Percentiles rank a stretch among this genome's conserved stretches.
phyloP scores from a whole-genome alignment of 2,797 vertebrate genomes.

The Brachymystax lenok region DNA sequence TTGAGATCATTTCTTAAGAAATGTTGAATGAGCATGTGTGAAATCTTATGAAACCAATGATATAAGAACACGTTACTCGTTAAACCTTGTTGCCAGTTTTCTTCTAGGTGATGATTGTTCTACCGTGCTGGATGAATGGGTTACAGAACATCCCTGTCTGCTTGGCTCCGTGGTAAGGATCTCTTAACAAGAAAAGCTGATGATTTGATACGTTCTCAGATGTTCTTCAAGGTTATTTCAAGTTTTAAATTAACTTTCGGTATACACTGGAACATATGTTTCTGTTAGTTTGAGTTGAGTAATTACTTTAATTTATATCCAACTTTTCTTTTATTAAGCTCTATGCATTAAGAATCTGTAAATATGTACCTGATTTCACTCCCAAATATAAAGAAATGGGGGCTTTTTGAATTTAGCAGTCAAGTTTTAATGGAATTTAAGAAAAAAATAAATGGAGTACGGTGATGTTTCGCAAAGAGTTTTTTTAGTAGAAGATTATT shows the following conservation, averaged over 20 bases:
- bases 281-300: conserved; percentile 16
- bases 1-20: conserved; percentile 54
- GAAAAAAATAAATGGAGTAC: conserved; percentile 53
- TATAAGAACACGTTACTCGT: conserved; percentile 92
- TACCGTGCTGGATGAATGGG: conserved; percentile 92
- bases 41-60: conserved; percentile 47
- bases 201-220: conserved; percentile 18
- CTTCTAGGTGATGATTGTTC: conserved; percentile 96
- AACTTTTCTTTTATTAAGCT: not conserved
- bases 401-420: not conserved
- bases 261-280: not conserved
- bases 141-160: conserved; percentile 92
- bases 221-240: conserved; percentile 15
- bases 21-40: conserved; percentile 68
- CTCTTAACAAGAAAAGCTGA: conserved; percentile 76
- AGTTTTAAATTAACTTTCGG: not conserved
- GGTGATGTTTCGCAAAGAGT: conserved; percentile 97
- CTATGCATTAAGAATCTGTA: conserved; percentile 25
- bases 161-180: conserved; percentile 98
- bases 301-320: conserved; percentile 14
- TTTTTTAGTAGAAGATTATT: not conserved
- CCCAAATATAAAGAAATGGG: conserved; percentile 29
- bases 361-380: conserved; percentile 28
- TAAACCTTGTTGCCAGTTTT: conserved; percentile 99
- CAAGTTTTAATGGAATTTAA: conserved; percentile 13